phyloP scores from a whole-genome alignment of 2,797 vertebrate genomes.

The Pseudotriccus pelzelni region DNA sequence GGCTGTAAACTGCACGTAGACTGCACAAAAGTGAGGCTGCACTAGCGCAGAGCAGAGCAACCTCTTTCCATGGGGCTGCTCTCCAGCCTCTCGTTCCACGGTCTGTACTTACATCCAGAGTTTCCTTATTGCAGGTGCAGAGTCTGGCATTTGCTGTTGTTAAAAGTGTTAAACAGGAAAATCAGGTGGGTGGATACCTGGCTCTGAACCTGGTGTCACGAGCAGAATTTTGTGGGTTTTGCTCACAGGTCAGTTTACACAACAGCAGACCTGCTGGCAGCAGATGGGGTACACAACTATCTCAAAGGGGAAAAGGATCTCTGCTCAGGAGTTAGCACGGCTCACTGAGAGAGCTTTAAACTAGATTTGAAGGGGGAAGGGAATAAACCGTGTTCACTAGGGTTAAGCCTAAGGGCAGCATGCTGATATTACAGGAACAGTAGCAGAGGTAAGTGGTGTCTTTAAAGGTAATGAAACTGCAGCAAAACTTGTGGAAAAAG shows the following conservation, averaged over 20 bases:
- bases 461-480: not conserved
- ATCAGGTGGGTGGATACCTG: not conserved
- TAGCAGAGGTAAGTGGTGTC: not conserved
- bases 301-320: not conserved
- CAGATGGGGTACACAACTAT: not conserved
- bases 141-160: not conserved
- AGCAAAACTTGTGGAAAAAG: not conserved
- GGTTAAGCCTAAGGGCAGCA: not conserved
- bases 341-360: not conserved
- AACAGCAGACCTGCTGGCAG: not conserved
- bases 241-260: not conserved
- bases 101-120: not conserved
- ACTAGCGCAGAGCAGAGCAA: not conserved
- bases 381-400: not conserved
- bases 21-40: not conserved
- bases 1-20: not conserved
- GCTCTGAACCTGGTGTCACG: not conserved
- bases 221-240: not conserved
- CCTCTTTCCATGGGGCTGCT: not conserved
- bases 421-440: not conserved
- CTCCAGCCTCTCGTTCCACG: not conserved
- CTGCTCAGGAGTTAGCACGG: not conserved
- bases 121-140: not conserved
- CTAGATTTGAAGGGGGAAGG: not conserved
- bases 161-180: not conserved